phyloP scores from a whole-genome alignment of 1,140 invertebrate species.

The Sycobia sp. region DNA sequence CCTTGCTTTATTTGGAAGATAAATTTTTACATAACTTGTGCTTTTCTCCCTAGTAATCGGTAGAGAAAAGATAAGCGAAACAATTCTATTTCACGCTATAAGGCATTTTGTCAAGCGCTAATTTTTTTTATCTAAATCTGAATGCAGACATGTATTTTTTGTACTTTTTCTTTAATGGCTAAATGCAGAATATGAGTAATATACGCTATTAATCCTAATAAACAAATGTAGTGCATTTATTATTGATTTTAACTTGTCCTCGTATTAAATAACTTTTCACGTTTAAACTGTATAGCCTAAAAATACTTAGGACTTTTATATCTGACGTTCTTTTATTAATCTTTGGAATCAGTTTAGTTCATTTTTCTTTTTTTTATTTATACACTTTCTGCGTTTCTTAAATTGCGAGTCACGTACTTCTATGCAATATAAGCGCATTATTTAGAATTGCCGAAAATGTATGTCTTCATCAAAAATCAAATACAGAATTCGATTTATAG shows the following conservation, averaged over 20 bases:
- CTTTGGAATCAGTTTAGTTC: constrained; percentile 10
- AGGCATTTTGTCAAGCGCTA: constrained; percentile 5
- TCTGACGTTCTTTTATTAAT: constrained; percentile 12
- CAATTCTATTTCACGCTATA: constrained; percentile 8
- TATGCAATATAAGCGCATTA: constrained; percentile 4
- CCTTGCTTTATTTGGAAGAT: constrained; percentile 22
- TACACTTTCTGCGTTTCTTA: constrained; percentile 23
- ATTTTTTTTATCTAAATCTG: not conserved
- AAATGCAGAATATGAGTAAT: constrained; percentile 10
- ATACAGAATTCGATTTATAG: not conserved
- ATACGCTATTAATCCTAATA: constrained; percentile 3
- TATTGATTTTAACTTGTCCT: constrained; percentile 10
- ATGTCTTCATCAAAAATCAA: constrained; percentile 6
- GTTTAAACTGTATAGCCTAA: constrained; percentile 22
- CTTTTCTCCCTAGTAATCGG: constrained; percentile 22
- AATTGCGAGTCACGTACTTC: constrained; percentile 13
- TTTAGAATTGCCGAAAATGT: constrained; percentile 18
- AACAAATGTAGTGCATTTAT: constrained; percentile 10
- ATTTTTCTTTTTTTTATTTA: constrained; percentile 13
- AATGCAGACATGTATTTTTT: constrained; percentile 18
- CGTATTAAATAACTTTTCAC: not conserved
- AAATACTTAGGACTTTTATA: constrained; percentile 5
- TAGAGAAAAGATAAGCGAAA: constrained; percentile 16
- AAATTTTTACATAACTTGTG: constrained; percentile 23
- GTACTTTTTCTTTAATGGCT: constrained; percentile 3